Conservation (phyloP, 2,888 invertebrate genomes). For the Hypercompe scribonia region DNA sequence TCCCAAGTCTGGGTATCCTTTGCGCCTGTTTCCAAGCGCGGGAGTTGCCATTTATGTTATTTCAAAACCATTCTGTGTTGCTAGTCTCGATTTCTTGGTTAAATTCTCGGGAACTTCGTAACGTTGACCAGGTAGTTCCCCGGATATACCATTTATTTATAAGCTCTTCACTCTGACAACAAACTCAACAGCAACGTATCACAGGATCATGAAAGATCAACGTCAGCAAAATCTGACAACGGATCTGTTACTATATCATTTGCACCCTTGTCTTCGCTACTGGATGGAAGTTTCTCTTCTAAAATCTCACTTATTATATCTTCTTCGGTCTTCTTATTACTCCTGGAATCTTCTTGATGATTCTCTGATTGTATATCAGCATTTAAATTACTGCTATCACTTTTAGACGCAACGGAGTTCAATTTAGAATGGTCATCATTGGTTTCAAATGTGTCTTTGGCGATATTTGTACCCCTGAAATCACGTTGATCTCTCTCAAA, state of each 20-base stretch:
- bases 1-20: no score
- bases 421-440: background rate
- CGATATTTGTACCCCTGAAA: background rate
- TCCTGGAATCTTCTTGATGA: background rate
- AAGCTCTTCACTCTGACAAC: constrained; percentile 44
- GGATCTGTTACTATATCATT: constrained; percentile 62
- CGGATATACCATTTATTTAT: background rate
- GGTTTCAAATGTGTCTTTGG: background rate
- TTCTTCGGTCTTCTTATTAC: constrained; percentile 27
- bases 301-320: constrained; percentile 49
- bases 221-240: constrained; percentile 69
- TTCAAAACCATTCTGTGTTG: no score
- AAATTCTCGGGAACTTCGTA: no score
- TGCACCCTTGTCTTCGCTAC: constrained; percentile 36
- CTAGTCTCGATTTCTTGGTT: no score
- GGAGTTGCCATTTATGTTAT: no score
- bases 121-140: background rate
- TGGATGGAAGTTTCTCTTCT: constrained; percentile 39
- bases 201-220: constrained; percentile 73
- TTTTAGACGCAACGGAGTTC: background rate
- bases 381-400: background rate
- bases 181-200: constrained; percentile 65
- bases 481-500: background rate
- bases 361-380: background rate
- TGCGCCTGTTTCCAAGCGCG: no score